Evolutionary conservation across 2,888 invertebrate species (phyloP).

Genomic region (Epinotia demarniana): DNA sequence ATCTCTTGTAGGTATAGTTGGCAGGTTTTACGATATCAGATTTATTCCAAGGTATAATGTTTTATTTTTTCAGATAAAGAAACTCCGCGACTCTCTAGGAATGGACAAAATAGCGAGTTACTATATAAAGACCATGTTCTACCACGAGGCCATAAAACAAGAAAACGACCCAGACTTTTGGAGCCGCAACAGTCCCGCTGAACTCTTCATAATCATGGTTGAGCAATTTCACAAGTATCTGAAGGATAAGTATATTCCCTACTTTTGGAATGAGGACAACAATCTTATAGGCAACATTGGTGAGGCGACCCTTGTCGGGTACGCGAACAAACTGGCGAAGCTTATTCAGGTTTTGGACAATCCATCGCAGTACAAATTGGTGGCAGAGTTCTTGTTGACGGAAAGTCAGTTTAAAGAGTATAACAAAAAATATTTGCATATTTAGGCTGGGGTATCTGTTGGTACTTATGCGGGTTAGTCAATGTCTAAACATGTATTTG

Average conservation of each 20-base stretch:
- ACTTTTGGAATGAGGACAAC: constrained; percentile 78
- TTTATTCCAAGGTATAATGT: neutral
- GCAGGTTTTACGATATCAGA: too few species aligned
- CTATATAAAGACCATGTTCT: constrained; percentile 82
- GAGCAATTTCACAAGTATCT: constrained; percentile 65
- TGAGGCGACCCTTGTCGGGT: constrained; percentile 50
- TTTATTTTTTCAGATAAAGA: constrained; percentile 70
- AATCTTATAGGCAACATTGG: constrained; percentile 71
- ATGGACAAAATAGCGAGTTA: constrained; percentile 82
- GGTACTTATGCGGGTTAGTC: too few species aligned
- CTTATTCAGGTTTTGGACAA: constrained; percentile 58
- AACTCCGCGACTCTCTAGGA: constrained; percentile 74
- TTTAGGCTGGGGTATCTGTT: constrained; percentile 35
- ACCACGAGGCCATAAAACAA: constrained; percentile 68
- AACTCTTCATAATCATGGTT: constrained; percentile 73
- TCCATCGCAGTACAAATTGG: constrained; percentile 57
- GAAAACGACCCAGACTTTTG: constrained; percentile 60
- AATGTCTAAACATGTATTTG: too few species aligned
- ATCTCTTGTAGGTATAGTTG: too few species aligned
- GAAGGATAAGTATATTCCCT: constrained; percentile 60
- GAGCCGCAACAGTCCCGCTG: constrained; percentile 56
- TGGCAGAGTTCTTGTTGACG: constrained; percentile 65
- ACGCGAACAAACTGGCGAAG: constrained; percentile 59
- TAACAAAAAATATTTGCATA: constrained; percentile 55
- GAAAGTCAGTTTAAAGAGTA: constrained; percentile 59